Evolutionary conservation across 2,797 vertebrate genomes (phyloP).

Genomic region (Hephaestus fuliginosus): DNA sequence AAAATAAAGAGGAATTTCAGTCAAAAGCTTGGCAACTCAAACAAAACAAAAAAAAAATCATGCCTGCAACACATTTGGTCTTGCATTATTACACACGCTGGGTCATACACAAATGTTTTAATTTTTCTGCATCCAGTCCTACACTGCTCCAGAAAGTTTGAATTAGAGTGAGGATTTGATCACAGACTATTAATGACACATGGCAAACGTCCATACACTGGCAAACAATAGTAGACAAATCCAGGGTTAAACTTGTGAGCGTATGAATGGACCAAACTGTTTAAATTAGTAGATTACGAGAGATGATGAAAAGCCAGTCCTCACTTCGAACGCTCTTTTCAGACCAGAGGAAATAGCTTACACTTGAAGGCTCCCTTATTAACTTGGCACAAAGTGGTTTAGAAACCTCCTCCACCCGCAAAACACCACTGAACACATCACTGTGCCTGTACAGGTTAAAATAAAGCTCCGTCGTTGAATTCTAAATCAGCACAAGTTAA

Average conservation of each 20-base stretch:
- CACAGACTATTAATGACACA: not conserved
- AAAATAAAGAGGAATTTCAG: slow-evolving; percentile 21
- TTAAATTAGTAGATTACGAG: slow-evolving; percentile 48
- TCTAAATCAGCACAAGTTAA: slow-evolving; percentile 48
- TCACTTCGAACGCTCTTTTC: slow-evolving; percentile 44
- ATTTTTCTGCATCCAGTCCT: not conserved
- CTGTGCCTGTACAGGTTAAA: slow-evolving; percentile 59
- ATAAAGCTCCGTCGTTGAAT: slow-evolving; percentile 57
- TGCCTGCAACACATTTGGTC: slow-evolving; percentile 45
- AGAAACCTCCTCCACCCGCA: slow-evolving; percentile 46
- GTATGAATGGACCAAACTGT: slow-evolving; percentile 48
- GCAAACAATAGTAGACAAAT: slow-evolving; percentile 38
- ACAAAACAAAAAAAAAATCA: not conserved
- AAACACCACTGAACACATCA: slow-evolving; percentile 25
- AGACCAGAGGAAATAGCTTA: slow-evolving; percentile 51
- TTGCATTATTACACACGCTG: slow-evolving; percentile 28
- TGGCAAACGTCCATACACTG: slow-evolving; percentile 7
- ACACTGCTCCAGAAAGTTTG: slow-evolving; percentile 8
- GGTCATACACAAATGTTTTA: not conserved
- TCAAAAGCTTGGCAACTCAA: slow-evolving; percentile 16
- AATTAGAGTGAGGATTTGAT: slow-evolving; percentile 31
- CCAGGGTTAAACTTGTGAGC: slow-evolving; percentile 53
- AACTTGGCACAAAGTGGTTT: slow-evolving; percentile 71
- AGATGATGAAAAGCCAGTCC: slow-evolving; percentile 34
- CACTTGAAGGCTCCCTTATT: slow-evolving; percentile 65